These are phyloP conservation scores for Heliothis peltigera DNA, from an alignment of 2,888 invertebrate species.

Conservation along the genomic window DNA sequence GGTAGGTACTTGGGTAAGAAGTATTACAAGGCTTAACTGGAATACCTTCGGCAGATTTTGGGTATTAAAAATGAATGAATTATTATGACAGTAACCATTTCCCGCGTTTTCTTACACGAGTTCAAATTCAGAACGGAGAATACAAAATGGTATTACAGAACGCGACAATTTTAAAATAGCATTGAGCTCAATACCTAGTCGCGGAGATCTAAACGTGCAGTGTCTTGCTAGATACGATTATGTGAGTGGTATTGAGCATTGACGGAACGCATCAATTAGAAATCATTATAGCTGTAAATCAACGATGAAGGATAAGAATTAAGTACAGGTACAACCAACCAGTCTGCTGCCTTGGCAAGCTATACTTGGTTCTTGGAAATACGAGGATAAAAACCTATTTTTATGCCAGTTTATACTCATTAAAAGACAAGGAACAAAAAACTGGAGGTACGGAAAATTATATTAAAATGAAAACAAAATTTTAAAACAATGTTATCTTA, in stretches of 20 bases:
- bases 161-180: slow-evolving; percentile 9
- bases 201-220: background rate
- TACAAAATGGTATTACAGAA: slow-evolving; percentile 2
- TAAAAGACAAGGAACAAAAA: too few species aligned
- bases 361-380: background rate
- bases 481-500: too few species aligned
- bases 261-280: slow-evolving; percentile 54
- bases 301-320: slow-evolving; percentile 42
- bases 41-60: too few species aligned
- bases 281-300: slow-evolving; percentile 43
- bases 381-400: background rate
- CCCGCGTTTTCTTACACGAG: background rate
- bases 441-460: too few species aligned
- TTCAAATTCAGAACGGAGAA: background rate
- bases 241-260: slow-evolving; percentile 32
- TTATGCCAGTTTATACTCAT: background rate
- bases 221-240: background rate
- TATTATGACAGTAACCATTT: too few species aligned
- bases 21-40: too few species aligned
- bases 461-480: too few species aligned
- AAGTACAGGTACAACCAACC: slow-evolving; percentile 3
- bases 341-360: background rate
- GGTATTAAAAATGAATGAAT: too few species aligned
- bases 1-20: too few species aligned
- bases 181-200: slow-evolving; percentile 15